Evolutionary conservation across 64 coral and sea anemone genomes (phyloP).

Genomic region (Pocillopora verrucosa): DNA sequence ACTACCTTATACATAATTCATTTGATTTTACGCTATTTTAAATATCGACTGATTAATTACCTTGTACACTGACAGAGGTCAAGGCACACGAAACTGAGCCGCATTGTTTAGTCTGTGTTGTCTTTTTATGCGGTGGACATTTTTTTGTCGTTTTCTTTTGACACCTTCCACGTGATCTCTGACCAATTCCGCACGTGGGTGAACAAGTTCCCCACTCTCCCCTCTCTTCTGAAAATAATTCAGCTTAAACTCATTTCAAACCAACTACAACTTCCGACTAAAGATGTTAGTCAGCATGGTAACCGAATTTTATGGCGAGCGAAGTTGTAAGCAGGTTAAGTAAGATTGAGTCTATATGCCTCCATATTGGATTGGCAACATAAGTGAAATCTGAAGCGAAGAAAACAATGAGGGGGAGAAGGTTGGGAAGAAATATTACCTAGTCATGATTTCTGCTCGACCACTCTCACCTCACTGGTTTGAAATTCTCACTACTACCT

Average conservation of each 20-base stretch:
- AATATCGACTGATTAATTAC: not conserved
- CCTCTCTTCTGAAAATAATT: constrained; percentile 6
- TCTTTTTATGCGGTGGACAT: not conserved
- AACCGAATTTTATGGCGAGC: too few species aligned
- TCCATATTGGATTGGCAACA: too few species aligned
- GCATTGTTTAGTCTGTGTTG: not conserved
- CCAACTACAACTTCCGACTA: not conserved
- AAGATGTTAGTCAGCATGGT: too few species aligned
- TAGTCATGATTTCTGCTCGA: too few species aligned
- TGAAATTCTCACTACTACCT: too few species aligned
- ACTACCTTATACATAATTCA: too few species aligned
- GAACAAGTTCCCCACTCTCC: constrained; percentile 1
- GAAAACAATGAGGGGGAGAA: too few species aligned
- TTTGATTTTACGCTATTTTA: not conserved
- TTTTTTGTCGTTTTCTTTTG: not conserved
- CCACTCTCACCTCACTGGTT: too few species aligned
- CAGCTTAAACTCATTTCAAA: not conserved
- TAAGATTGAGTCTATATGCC: too few species aligned
- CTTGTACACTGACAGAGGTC: not conserved
- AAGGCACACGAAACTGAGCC: not conserved
- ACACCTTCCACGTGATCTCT: not conserved
- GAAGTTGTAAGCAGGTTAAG: too few species aligned
- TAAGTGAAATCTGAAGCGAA: too few species aligned
- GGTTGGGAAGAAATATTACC: too few species aligned
- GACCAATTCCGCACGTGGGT: not conserved